phyloP scores from a whole-genome alignment of 2,888 invertebrate genomes.

The Polydrusus tereticollis region DNA sequence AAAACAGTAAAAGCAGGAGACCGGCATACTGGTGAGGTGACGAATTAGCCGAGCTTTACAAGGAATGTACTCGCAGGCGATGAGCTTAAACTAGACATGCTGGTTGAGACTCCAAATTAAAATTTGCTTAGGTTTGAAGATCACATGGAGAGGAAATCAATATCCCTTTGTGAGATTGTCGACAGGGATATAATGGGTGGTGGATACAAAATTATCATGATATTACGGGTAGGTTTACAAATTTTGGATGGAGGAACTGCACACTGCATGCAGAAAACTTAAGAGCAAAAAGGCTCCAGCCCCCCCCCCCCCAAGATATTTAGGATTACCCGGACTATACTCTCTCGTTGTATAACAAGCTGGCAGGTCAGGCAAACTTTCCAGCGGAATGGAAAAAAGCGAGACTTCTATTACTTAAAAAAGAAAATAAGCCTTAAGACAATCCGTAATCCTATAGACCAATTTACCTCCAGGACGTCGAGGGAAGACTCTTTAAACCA shows the following conservation, averaged over 20 bases:
- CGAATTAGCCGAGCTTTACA: no score
- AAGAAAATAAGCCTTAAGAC: neutral
- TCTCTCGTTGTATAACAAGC: neutral
- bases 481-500: slow-evolving; percentile 31
- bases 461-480: slow-evolving; percentile 30
- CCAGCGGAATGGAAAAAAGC: slow-evolving; percentile 15
- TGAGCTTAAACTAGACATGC: no score
- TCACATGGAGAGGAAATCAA: no score
- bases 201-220: no score
- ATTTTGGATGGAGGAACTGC: neutral
- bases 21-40: no score
- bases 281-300: neutral
- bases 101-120: no score
- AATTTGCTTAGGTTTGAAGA: no score
- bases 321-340: neutral
- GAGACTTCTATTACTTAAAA: neutral
- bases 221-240: neutral
- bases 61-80: no score
- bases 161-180: neutral
- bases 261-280: neutral
- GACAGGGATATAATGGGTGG: no score
- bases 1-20: no score
- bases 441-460: slow-evolving; percentile 5
- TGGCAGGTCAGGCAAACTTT: neutral
- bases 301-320: neutral